Percentiles rank a stretch among this genome's conserved stretches.
phyloP scores from a whole-genome alignment of 2,113 vertebrate genomes.

The Canis aureus region DNA sequence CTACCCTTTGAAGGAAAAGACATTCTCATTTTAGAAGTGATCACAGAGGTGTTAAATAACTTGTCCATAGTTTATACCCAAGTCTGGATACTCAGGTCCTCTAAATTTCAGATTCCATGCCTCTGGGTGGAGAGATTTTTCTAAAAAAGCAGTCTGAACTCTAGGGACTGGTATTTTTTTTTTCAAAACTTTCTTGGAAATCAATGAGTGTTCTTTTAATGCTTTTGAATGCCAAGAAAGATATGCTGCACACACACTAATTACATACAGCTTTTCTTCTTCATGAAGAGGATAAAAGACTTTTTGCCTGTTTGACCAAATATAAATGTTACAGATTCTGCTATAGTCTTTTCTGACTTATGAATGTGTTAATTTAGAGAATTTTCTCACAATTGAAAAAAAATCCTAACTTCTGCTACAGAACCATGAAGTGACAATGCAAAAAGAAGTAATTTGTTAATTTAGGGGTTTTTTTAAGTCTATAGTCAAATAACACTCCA shows the following conservation, averaged over 20 bases:
- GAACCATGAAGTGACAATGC: constrained; percentile 35
- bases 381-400: constrained; percentile 23
- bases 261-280: constrained; percentile 50
- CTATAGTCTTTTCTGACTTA: constrained; percentile 12
- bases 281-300: not conserved
- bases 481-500: not conserved
- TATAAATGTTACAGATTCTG: constrained; percentile 12
- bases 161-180: constrained; percentile 42
- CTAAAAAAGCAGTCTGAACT: constrained; percentile 15
- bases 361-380: constrained; percentile 1
- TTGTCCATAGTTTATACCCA: not conserved
- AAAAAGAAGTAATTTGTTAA: constrained; percentile 47
- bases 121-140: not conserved
- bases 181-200: constrained; percentile 37
- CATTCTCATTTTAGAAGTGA: constrained; percentile 40
- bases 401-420: constrained; percentile 54
- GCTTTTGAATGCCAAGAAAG: constrained; percentile 6
- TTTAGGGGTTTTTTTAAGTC: not conserved
- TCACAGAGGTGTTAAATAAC: constrained; percentile 30
- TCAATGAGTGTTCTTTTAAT: constrained; percentile 7
- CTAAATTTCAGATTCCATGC: not conserved
- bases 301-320: constrained; percentile 38
- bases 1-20: not conserved
- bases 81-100: not conserved
- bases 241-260: not conserved